phyloP scores from a whole-genome alignment of 2,888 invertebrate species.

The Tetragonisca angustula region DNA sequence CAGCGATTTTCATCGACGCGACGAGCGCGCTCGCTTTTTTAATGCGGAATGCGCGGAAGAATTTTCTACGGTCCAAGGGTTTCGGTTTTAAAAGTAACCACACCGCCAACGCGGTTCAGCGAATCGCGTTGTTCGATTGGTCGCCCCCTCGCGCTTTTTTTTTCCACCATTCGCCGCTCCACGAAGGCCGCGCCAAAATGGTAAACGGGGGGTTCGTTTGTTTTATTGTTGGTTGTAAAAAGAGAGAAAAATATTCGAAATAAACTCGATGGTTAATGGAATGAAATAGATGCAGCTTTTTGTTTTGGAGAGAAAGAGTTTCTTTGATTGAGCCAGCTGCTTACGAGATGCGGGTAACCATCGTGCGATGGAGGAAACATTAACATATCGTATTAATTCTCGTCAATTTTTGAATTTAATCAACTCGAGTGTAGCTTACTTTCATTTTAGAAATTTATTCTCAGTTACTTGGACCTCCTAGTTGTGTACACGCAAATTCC shows the following conservation, averaged over 20 bases:
- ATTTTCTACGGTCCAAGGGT: slow-evolving; percentile 19
- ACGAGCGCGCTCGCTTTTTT: slow-evolving; percentile 33
- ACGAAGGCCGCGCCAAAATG: not conserved
- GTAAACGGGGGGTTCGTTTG: not conserved
- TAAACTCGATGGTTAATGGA: no score
- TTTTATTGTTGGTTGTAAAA: slow-evolving; percentile 2
- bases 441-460: no score
- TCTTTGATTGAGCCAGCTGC: no score
- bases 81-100: slow-evolving; percentile 61
- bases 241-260: no score
- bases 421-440: no score
- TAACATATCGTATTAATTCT: no score
- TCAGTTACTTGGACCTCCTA: no score
- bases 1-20: not conserved
- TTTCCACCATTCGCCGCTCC: not conserved
- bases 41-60: slow-evolving; percentile 30
- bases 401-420: no score
- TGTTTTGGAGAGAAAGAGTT: no score
- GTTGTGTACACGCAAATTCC: no score
- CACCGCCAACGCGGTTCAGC: slow-evolving; percentile 17
- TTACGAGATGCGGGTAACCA: no score
- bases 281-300: not conserved
- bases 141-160: slow-evolving; percentile 6
- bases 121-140: slow-evolving; percentile 29
- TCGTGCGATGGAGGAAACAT: no score